Percentiles rank a stretch among this genome's conserved stretches.
phyloP scores from a whole-genome alignment of 2,888 invertebrate genomes.

The Lordiphosa andalusiaca region DNA sequence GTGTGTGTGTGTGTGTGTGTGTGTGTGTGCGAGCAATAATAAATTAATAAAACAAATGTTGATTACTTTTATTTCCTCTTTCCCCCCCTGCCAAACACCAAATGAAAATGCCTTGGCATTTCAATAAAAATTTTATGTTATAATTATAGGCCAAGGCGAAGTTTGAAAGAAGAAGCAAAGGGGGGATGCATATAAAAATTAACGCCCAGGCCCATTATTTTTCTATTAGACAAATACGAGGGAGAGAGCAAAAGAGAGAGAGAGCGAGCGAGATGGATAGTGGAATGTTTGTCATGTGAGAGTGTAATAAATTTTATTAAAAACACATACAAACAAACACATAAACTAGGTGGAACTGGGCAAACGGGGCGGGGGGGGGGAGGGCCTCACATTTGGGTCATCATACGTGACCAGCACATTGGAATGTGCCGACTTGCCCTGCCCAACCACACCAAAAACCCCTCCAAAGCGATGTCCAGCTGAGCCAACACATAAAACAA shows the following conservation, averaged over 20 bases:
- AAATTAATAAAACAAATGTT: conserved; percentile 63
- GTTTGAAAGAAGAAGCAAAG: conserved; percentile 15
- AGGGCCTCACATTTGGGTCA: conserved; percentile 55
- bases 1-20: conserved; percentile 6
- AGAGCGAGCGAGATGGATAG: not conserved
- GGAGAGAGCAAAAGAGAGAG: conserved; percentile 7
- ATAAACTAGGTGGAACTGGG: conserved; percentile 19
- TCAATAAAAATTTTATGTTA: conserved; percentile 63
- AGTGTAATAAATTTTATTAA: conserved; percentile 71
- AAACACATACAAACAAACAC: conserved; percentile 50
- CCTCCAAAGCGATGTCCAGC: conserved; percentile 48
- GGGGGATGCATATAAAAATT: conserved; percentile 52
- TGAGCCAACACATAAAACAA: conserved; percentile 58
- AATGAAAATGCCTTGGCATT: conserved; percentile 57
- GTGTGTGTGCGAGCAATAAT: conserved; percentile 34
- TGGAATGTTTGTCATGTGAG: conserved; percentile 48
- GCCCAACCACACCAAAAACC: conserved; percentile 1
- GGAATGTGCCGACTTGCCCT: conserved; percentile 39
- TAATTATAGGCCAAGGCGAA: conserved; percentile 55
- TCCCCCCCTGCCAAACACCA: conserved; percentile 7
- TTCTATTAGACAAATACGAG: conserved; percentile 71
- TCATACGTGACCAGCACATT: conserved; percentile 65
- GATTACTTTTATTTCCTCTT: conserved; percentile 47
- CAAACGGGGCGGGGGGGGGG: not conserved
- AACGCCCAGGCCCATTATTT: conserved; percentile 48